Percentiles rank a stretch among this genome's conserved stretches.
These are phyloP conservation scores for Brachypteracias leptosomus DNA, from an alignment of 2,113 vertebrate species.

Conservation along the genomic window DNA sequence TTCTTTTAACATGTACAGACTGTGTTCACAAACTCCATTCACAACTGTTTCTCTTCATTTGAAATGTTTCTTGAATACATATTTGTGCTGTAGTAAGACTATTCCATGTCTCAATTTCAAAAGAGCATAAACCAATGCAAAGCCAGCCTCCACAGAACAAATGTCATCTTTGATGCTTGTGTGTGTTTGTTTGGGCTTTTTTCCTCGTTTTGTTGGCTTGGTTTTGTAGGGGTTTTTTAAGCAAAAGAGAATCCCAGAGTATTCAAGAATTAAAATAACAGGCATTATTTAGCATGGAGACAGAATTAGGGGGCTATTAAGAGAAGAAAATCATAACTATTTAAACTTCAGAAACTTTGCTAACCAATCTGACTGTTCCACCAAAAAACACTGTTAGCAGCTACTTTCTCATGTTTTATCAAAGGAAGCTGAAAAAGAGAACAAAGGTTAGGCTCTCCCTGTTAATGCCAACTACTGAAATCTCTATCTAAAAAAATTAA, in stretches of 20 bases:
- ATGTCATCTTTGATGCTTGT: neutral
- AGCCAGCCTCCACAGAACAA: neutral
- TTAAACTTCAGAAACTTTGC: neutral
- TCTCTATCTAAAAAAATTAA: neutral
- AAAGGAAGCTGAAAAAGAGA: neutral
- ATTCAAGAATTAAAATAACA: neutral
- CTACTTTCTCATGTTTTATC: neutral
- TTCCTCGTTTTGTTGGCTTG: neutral
- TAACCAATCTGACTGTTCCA: neutral
- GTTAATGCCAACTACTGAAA: neutral
- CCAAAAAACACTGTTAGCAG: neutral
- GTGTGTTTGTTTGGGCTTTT: neutral
- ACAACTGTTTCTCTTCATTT: neutral
- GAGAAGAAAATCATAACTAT: neutral
- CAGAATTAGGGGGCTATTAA: neutral
- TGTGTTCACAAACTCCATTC: neutral
- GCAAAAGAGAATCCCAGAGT: neutral
- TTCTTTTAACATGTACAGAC: neutral
- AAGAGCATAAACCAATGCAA: neutral
- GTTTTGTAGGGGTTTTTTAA: neutral
- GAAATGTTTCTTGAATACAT: neutral
- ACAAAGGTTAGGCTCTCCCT: neutral
- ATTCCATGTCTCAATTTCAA: neutral
- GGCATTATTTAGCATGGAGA: neutral
- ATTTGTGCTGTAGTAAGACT: neutral